Evolutionary conservation across 2,888 invertebrate genomes (phyloP), one percentile per base, ranked within the genome.

Genomic region (Trichopria drosophilae): DNA sequence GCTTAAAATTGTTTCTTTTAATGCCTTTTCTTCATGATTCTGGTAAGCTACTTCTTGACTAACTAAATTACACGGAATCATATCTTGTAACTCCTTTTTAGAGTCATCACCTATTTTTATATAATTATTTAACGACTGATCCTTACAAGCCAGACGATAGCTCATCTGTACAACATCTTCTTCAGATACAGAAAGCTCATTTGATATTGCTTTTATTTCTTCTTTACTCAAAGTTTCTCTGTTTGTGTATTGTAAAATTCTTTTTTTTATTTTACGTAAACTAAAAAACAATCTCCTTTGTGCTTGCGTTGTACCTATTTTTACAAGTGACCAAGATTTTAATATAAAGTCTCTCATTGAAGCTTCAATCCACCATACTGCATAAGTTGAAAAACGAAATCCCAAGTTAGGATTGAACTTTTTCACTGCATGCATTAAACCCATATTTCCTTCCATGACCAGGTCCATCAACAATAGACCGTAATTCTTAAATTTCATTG

Each of bases 351-450:
- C 44, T 45, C 36, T 35, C 9, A 45, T 45, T 45, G 44, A 45
- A 45, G 44, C 44, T 45, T 45, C 36, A 36, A 45, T 45, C 44
- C 44, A 45, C 44, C 44, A 45, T 36, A 45, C 36, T 28, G 44
- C 44, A 45, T 45, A 45, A 36, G 44, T 45, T 36, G 44, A 45
- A 36, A 45, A 36, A 36, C 44, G 35, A 45, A 36, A 36, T 29
- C 44, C 44, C 29, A 45, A 36, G 29, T 45, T 36, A 45, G 44
- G 44, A 36, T 45, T 36, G 36, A 45, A 35, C 36, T 45, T 45
- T 45, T 45, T 45, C 12, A 45, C 44, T 45, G 44, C 44, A 45
- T 45, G 44, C 44, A 45, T 45, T 36, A 45, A 36, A 35, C 44
- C 44, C 26, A 45, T 13, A 36, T 45, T 45, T 20, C 44, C 44